These are phyloP conservation scores for Aplysina aerophoba DNA, from an alignment of 37 sponge, comb jelly and placozoan genomes.

Conservation along the genomic window DNA sequence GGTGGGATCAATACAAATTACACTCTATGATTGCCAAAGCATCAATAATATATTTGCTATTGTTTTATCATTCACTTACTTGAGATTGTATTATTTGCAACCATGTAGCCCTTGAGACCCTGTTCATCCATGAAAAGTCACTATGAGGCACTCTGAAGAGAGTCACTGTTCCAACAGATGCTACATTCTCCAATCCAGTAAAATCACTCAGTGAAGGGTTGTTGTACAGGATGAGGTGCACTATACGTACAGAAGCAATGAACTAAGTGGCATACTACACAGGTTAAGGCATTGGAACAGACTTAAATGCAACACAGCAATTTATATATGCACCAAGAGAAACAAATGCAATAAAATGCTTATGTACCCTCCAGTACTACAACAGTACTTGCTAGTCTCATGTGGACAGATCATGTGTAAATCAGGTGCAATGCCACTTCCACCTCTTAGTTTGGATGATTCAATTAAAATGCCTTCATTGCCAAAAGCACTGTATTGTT, in stretches of 20 bases:
- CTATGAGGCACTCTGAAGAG: neutral
- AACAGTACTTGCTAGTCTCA: neutral
- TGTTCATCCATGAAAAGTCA: slow-evolving; percentile 6
- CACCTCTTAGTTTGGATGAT: no score
- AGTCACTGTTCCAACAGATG: neutral
- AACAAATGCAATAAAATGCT: neutral
- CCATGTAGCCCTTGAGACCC: neutral
- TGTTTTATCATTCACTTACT: neutral
- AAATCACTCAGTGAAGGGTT: slow-evolving; percentile 38
- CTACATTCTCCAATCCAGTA: neutral
- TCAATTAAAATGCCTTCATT: no score
- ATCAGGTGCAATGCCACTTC: no score
- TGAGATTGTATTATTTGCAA: neutral
- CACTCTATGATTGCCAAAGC: neutral
- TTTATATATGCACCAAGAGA: neutral
- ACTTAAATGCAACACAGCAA: no score
- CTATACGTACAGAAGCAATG: neutral
- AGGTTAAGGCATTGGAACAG: no score
- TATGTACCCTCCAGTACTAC: neutral
- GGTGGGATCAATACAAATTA: neutral
- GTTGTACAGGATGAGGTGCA: neutral
- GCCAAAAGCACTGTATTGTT: no score
- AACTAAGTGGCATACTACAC: no score
- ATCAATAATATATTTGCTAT: no score
- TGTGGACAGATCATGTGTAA: no score